Evolutionary conservation across 2,888 invertebrate genomes (phyloP), one percentile per base, ranked within the genome.

Genomic region (Andrena fulva): DNA sequence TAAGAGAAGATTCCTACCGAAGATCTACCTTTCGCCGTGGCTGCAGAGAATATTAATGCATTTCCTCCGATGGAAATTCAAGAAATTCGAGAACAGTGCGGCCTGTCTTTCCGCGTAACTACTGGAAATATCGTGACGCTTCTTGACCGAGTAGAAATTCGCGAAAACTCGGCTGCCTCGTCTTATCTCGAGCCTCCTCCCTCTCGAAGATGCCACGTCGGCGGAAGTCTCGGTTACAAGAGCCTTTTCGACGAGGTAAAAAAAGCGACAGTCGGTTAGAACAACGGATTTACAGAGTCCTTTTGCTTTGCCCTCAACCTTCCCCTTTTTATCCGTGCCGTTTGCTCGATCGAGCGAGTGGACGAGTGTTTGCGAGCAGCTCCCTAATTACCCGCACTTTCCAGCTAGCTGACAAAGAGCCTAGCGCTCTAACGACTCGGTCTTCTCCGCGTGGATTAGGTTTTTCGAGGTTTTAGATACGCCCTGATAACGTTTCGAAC

Each of bases 321-420:
- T 6, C 10, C 16, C 42, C 33, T 27, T 68, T 59, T 80, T 54
- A 20, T 52, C 29, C 54, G 24, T 64, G 33, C 33, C 27, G 72
- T 72, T 63, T 50, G 6, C 66, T 60, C 29, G 4, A 10, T 27
- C 27, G 66, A 78, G 69, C 54, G 60, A 66, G 33, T 63, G 73
- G 80, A 82, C 80, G 83, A 89, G 86, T 90, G 89, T 91, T 91
- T 90, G 89, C 86, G 83, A 89, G 84, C 87, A 74, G 85, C 77
- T 85, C 87, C 84, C 89, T 91, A 91, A 91, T 91, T 91, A 90
- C 90, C 90, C 89, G 86, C 89, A 91, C 89, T 90, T 89, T 85
- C 85, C 80, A 85, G 86, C 90, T 86, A 56, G 24, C 86, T 90
- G 89, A 90, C 90, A 88, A 87, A 85, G 86, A 84, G 67, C 77